These are phyloP conservation scores for Dicyrtomina minuta DNA, from an alignment of 2,888 invertebrate genomes.

Conservation along the genomic window DNA sequence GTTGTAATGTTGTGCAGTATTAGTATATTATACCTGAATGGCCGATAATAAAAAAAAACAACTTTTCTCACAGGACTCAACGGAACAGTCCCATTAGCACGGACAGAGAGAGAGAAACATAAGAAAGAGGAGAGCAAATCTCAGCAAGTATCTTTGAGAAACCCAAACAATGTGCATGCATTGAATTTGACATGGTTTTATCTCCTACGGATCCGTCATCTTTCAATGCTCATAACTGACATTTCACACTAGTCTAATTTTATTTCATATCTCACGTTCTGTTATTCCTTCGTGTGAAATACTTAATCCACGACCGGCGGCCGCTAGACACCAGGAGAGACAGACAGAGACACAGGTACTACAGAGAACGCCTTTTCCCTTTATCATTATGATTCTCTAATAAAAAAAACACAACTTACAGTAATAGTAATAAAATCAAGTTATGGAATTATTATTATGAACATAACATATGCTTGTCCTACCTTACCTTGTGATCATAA, in stretches of 20 bases:
- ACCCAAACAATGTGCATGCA: slow-evolving; percentile 6
- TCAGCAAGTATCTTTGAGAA: background rate
- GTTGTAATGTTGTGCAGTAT: too few relatives aligned
- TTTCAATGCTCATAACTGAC: slow-evolving; percentile 14
- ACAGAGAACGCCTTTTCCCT: background rate
- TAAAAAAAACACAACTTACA: background rate
- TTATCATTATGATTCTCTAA: background rate
- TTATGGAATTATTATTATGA: background rate
- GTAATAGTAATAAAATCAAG: slow-evolving; percentile 11
- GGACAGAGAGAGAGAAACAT: slow-evolving; percentile 1
- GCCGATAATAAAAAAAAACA: too few relatives aligned
- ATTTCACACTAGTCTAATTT: slow-evolving; percentile 16
- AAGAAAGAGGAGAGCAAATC: background rate
- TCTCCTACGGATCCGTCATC: slow-evolving; percentile 7
- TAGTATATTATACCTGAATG: too few relatives aligned
- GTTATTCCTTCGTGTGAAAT: background rate
- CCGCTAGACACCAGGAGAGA: too few relatives aligned
- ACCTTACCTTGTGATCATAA: too few relatives aligned
- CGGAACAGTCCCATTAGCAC: slow-evolving; percentile 8
- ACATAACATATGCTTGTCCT: too few relatives aligned
- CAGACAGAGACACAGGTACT: background rate
- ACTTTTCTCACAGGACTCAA: slow-evolving; percentile 12
- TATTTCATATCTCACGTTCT: slow-evolving; percentile 14
- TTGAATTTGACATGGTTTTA: slow-evolving; percentile 12
- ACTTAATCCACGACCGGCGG: background rate